phyloP scores from a whole-genome alignment of 2,888 invertebrate genomes.

The Drosophila barbarae region DNA sequence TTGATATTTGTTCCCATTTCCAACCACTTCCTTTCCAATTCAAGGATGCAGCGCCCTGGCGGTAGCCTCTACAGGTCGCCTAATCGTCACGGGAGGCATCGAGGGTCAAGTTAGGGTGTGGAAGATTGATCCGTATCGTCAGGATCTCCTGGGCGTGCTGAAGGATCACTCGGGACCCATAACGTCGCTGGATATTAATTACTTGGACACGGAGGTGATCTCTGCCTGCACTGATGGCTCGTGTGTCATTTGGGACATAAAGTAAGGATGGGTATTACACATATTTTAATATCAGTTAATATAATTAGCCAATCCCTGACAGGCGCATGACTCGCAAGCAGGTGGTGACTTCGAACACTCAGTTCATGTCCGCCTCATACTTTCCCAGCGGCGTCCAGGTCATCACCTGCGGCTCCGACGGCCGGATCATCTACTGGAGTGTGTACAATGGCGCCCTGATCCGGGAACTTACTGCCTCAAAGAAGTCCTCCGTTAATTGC shows the following conservation, averaged over 20 bases:
- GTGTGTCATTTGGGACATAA: conserved; percentile 94
- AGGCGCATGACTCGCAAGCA: conserved; percentile 87
- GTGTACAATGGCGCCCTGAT: conserved; percentile 88
- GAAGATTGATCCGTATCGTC: conserved; percentile 85
- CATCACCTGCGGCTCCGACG: conserved; percentile 91
- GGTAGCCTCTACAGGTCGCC: conserved; percentile 85
- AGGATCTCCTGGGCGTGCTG: conserved; percentile 86
- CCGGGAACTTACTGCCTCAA: conserved; percentile 91
- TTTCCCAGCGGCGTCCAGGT: conserved; percentile 88
- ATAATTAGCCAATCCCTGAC: neutral
- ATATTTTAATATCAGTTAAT: neutral
- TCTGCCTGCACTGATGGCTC: conserved; percentile 95
- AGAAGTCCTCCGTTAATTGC: conserved; percentile 88
- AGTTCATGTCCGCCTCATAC: conserved; percentile 89
- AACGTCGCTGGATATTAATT: conserved; percentile 88
- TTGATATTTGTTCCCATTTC: neutral
- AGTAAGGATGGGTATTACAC: conserved; percentile 80
- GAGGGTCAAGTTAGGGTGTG: conserved; percentile 95
- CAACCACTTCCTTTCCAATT: neutral
- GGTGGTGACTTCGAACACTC: conserved; percentile 91
- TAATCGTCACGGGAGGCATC: conserved; percentile 92
- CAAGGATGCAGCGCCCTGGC: conserved; percentile 86
- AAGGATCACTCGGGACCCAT: conserved; percentile 96
- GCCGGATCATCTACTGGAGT: conserved; percentile 95
- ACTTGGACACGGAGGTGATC: conserved; percentile 89